phyloP scores from a whole-genome alignment of 2,113 vertebrate genomes.

The Nothocercus nigrocapillus region DNA sequence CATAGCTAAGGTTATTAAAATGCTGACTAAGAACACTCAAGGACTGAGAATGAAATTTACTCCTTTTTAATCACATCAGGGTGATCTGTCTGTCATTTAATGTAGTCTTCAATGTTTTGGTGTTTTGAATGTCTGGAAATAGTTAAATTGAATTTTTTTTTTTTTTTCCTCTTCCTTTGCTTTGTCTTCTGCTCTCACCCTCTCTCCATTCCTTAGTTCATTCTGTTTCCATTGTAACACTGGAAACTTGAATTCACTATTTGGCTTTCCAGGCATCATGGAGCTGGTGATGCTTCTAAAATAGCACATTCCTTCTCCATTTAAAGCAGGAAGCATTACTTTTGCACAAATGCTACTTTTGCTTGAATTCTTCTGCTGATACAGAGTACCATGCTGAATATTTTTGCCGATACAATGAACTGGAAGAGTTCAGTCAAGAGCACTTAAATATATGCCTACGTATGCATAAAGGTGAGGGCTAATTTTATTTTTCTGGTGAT shows the following conservation, averaged over 20 bases:
- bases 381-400: not conserved
- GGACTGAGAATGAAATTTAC: too few species aligned
- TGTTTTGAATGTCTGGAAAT: not conserved
- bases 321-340: not conserved
- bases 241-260: not conserved
- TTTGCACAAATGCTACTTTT: not conserved
- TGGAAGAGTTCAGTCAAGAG: not conserved
- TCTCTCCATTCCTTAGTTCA: not conserved
- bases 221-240: not conserved
- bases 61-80: not conserved
- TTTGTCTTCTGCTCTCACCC: not conserved
- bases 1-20: not conserved
- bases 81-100: not conserved
- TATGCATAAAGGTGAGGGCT: too few species aligned
- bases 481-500: not conserved
- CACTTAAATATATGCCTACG: fast-evolving
- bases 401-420: not conserved
- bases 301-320: not conserved
- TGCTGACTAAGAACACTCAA: not conserved
- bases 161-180: not conserved
- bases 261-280: not conserved
- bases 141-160: not conserved
- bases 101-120: fast-evolving
- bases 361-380: not conserved
- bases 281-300: not conserved